phyloP scores from a whole-genome alignment of 2,888 invertebrate genomes.

The Coremacera marginata region DNA sequence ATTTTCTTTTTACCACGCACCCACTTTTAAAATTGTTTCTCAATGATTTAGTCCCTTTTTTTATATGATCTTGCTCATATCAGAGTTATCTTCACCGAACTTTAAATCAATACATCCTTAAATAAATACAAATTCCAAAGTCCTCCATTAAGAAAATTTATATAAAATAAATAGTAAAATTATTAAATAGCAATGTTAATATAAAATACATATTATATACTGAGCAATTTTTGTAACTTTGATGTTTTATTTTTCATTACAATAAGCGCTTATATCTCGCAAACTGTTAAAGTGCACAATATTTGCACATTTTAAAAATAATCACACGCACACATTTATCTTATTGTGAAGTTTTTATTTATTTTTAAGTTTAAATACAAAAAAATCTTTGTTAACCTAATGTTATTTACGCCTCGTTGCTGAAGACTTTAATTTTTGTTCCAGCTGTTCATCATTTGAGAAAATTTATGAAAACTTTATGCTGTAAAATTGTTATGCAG shows the following conservation, averaged over 20 bases:
- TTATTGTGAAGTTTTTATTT: background rate
- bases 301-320: constrained; percentile 12
- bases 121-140: constrained; percentile 7
- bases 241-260: background rate
- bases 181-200: background rate
- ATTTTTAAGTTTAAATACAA: background rate
- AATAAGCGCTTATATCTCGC: background rate
- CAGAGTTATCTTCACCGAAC: too few species aligned
- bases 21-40: too few species aligned
- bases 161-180: background rate
- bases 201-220: background rate
- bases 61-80: too few species aligned
- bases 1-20: too few species aligned
- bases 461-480: constrained; percentile 63
- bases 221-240: too few species aligned
- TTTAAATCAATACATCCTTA: background rate
- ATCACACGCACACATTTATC: background rate
- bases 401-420: background rate
- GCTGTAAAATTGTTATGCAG: constrained; percentile 48
- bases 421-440: constrained; percentile 52
- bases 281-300: constrained; percentile 22
- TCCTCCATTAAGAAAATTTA: constrained; percentile 21
- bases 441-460: constrained; percentile 62
- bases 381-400: background rate
- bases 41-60: too few species aligned